Evolutionary conservation across 2,888 invertebrate species (phyloP), one percentile per base, ranked within the genome.

Genomic region (Trichogramma evanescens): DNA sequence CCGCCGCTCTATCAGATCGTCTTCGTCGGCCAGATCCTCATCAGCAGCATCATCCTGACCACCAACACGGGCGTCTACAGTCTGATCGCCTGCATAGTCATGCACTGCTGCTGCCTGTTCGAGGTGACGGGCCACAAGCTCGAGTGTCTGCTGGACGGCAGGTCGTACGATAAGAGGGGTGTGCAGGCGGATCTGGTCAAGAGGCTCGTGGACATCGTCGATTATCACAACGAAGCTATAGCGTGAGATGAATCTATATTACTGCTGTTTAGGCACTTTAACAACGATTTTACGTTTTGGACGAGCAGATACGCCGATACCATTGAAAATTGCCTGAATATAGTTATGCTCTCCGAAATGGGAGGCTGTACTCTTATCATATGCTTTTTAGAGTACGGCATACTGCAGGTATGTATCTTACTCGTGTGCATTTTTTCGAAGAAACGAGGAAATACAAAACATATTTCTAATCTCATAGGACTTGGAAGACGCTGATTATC

Each of bases 301-400:
- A 44, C 50, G 39, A 26, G 26, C 41, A 75, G 75, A 53, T 75
- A 70, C 50, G 71, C 74, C 1, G 69, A 70, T 46, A 71, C 65
- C 54, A 68, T 75, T 48, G 75, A 74, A 56, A 68, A 69, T 42
- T 67, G 73, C 6, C 62, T 75, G 13, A 74, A 67, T 51, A 58
- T 72, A 9, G 72, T 72, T 0, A 71, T 72, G 62, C 66, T 72
- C 1, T 70, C 69, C 40, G 72, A 72, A 66, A 71, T 72, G 70
- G 65, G 69, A 26, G 72, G 72, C 1, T 72, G 71, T 54, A 72
- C 72, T 0, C 57, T 72, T 5, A 72, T 72, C 10, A 70, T 72
- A 45, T 72, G 72, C 50, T 72, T 72, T 52, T 63, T 72, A 9
- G 72, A 72, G 56, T 72, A 70, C 58, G 71, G 72, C 10, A 68